A percentile compares a stretch with the other conserved stretches of the same genome.
Conservation (phyloP, 2,113 vertebrate species). For the Mastomys coucha region DNA sequence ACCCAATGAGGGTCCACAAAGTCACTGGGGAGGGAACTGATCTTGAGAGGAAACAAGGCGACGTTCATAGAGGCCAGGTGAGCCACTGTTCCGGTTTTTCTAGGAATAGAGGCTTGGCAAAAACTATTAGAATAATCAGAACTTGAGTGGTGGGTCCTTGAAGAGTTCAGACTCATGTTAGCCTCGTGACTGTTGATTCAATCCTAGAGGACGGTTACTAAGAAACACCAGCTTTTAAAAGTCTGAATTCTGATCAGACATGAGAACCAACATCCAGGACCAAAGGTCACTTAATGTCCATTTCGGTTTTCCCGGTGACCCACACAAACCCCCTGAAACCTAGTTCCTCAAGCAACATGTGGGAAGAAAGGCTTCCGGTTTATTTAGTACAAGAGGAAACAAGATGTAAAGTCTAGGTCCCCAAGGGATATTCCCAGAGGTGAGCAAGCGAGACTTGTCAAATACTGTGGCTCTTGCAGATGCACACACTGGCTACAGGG, state of each 20-base stretch:
- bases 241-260: not conserved
- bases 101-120: not conserved
- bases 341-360: not conserved
- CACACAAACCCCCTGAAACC: not conserved
- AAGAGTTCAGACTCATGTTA: not conserved
- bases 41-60: not conserved
- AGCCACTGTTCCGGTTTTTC: not conserved
- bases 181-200: no score
- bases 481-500: fast-evolving
- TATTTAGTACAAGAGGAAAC: not conserved
- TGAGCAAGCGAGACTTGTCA: not conserved
- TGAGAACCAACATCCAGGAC: not conserved
- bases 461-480: not conserved
- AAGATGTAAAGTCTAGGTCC: not conserved
- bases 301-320: not conserved
- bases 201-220: not conserved
- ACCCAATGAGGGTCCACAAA: not conserved
- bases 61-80: not conserved
- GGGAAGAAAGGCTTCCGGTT: not conserved
- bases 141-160: not conserved
- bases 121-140: slow-evolving; percentile 24
- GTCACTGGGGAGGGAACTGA: not conserved
- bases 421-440: not conserved
- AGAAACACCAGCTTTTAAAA: not conserved
- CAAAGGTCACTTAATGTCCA: not conserved